A percentile compares a stretch with the other conserved stretches of the same genome.
These are phyloP conservation scores for Heteronetta atricapilla DNA, from an alignment of 2,113 vertebrate species.

Conservation along the genomic window DNA sequence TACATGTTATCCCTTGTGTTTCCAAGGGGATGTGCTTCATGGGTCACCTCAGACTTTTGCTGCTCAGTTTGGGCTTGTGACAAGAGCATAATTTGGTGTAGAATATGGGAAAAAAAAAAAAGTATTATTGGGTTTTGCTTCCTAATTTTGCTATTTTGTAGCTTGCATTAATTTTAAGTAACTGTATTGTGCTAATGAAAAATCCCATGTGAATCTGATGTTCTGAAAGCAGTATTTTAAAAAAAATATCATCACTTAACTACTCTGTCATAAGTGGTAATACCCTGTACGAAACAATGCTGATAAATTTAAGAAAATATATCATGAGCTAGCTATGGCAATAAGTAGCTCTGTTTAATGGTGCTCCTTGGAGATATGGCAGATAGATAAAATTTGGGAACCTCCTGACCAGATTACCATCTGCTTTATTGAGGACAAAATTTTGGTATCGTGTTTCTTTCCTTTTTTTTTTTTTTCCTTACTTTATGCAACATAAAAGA, in stretches of 20 bases:
- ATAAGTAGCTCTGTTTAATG: not conserved
- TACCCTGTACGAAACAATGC: not conserved
- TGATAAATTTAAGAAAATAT: not conserved
- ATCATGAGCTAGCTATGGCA: not conserved
- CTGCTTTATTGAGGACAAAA: not conserved
- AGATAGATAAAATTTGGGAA: not conserved
- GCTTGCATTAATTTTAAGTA: not conserved
- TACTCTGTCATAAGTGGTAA: not conserved
- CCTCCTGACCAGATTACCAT: not conserved
- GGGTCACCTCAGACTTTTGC: not conserved
- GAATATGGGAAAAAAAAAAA: not conserved
- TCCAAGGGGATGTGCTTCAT: not conserved
- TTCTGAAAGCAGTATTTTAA: not conserved
- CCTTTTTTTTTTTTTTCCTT: not conserved
- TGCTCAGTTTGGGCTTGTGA: not conserved
- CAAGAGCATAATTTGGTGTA: not conserved
- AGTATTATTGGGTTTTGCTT: not conserved
- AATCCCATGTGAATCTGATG: not conserved
- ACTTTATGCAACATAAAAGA: not conserved
- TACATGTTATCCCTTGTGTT: fast-evolving
- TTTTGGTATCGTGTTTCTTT: not conserved
- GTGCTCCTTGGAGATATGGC: not conserved
- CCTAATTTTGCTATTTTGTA: not conserved
- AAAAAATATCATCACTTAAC: not conserved
- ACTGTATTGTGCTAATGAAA: not conserved